Evolutionary conservation across 2,888 invertebrate species (phyloP).

Genomic region (Camptogramma bilineatum): DNA sequence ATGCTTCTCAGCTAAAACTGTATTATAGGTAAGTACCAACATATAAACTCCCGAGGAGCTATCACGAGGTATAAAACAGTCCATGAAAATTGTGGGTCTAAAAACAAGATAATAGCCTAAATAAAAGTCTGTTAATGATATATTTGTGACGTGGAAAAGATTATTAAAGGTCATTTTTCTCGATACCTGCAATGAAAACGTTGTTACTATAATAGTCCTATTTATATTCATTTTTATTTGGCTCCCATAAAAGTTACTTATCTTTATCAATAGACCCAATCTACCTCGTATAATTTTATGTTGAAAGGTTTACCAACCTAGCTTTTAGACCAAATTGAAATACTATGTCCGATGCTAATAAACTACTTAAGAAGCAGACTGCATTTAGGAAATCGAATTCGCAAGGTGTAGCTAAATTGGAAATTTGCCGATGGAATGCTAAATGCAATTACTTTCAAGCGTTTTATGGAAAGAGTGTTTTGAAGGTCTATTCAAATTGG

Average conservation of each 20-base stretch:
- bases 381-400: constrained; percentile 33
- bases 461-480: constrained; percentile 6
- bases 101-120: too few species aligned
- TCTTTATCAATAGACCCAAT: not conserved
- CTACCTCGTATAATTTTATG: constrained; percentile 2
- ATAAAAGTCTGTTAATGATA: too few species aligned
- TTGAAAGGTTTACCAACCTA: constrained; percentile 8
- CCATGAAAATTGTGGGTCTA: too few species aligned
- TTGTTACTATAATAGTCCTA: not conserved
- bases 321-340: constrained; percentile 37
- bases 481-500: constrained; percentile 1
- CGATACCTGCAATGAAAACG: not conserved
- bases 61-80: too few species aligned
- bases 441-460: constrained; percentile 33
- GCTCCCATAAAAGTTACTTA: not conserved
- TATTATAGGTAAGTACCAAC: too few species aligned
- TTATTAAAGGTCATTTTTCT: not conserved
- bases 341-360: constrained; percentile 34
- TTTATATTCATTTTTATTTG: not conserved
- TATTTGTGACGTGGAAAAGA: not conserved
- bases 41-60: too few species aligned
- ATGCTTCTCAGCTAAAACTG: too few species aligned
- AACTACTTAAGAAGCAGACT: constrained; percentile 37
- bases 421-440: constrained; percentile 30
- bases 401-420: constrained; percentile 31